These are phyloP conservation scores for Acanthis flammea DNA, from an alignment of 2,797 vertebrate genomes.

Conservation along the genomic window DNA sequence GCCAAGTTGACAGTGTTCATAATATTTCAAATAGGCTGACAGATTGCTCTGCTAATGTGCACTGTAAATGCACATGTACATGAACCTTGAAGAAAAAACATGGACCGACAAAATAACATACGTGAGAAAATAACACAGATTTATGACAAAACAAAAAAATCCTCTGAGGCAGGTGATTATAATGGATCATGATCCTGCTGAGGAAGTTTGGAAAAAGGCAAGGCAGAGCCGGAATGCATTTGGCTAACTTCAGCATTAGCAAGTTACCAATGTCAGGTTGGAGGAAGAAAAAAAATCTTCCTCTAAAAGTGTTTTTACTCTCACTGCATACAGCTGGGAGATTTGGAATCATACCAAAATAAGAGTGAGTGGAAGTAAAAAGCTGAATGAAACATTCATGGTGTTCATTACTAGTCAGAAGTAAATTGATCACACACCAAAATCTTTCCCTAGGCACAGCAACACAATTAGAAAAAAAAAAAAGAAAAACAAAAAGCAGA, in stretches of 20 bases:
- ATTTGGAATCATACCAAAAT: conserved; percentile 38
- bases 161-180: conserved; percentile 19
- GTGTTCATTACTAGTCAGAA: background rate
- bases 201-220: conserved; percentile 39
- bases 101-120: conserved; percentile 4
- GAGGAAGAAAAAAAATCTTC: background rate
- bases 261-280: background rate
- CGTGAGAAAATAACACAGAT: conserved; percentile 25
- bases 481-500: background rate
- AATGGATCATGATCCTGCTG: conserved; percentile 2
- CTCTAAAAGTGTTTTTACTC: conserved; percentile 13
- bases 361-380: background rate
- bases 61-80: background rate
- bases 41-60: background rate
- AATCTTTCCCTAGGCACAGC: background rate
- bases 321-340: conserved; percentile 21
- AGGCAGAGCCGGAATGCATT: background rate
- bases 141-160: conserved; percentile 45
- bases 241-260: conserved; percentile 28
- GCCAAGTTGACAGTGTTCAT: conserved; percentile 46
- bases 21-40: conserved; percentile 48
- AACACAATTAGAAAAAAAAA: background rate
- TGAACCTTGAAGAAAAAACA: conserved; percentile 28
- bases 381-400: conserved; percentile 23
- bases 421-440: background rate